A percentile compares a stretch with the other conserved stretches of the same genome.
These are phyloP conservation scores for Latrodectus geometricus DNA, from an alignment of 1,140 invertebrate species.

Conservation along the genomic window DNA sequence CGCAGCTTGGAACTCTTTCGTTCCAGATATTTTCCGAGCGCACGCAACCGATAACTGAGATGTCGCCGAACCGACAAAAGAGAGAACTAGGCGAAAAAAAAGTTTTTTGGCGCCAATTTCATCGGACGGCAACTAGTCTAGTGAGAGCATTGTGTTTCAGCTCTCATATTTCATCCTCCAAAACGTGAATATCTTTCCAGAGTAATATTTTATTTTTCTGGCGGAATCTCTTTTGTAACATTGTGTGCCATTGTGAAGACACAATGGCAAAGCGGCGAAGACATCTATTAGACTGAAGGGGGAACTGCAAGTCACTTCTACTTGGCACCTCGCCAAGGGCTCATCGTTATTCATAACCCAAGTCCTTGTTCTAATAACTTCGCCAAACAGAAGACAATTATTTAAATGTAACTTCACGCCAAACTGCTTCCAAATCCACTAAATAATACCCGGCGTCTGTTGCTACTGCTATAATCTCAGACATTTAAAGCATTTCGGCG, in stretches of 20 bases:
- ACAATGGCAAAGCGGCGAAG: constrained; percentile 30
- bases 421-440: constrained; percentile 19
- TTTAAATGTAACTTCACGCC: constrained; percentile 56
- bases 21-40: constrained; percentile 43
- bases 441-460: constrained; percentile 32
- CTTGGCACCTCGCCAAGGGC: constrained; percentile 28
- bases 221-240: constrained; percentile 41
- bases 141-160: constrained; percentile 53
- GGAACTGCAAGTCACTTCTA: constrained; percentile 23
- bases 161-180: constrained; percentile 49
- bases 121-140: constrained; percentile 48
- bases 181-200: constrained; percentile 43
- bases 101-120: constrained; percentile 38
- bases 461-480: constrained; percentile 43
- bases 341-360: constrained; percentile 57
- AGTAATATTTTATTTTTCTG: constrained; percentile 53
- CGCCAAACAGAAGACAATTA: constrained; percentile 56
- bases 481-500: constrained; percentile 53
- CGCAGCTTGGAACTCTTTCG: constrained; percentile 39
- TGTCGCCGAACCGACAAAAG: constrained; percentile 46
- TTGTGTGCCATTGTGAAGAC: constrained; percentile 47
- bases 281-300: constrained; percentile 51
- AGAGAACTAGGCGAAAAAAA: constrained; percentile 13
- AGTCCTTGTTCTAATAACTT: constrained; percentile 57
- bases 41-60: constrained; percentile 34